Percentiles rank a stretch among this genome's conserved stretches.
These are phyloP conservation scores for Enteromius radiatus DNA, from an alignment of 2,797 vertebrate genomes.

Conservation along the genomic window DNA sequence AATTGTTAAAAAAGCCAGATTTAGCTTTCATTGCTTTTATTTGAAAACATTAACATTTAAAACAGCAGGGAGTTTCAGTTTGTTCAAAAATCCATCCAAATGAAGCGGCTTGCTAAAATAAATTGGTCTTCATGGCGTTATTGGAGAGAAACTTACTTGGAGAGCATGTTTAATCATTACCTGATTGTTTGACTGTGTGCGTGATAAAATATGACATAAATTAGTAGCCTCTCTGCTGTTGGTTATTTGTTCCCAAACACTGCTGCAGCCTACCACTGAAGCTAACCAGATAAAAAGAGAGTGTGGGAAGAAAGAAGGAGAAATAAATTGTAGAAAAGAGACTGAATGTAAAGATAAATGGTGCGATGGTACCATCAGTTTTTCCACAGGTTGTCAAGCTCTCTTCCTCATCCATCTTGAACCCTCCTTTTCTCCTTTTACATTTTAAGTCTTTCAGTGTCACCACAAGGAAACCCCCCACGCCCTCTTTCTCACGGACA, in stretches of 20 bases:
- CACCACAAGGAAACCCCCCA: conserved; percentile 30
- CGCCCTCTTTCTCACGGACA: not conserved
- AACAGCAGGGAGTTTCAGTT: not conserved
- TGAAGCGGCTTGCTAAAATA: not conserved
- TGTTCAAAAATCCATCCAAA: not conserved
- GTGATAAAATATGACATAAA: conserved; percentile 5
- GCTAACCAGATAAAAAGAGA: conserved; percentile 54
- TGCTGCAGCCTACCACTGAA: conserved; percentile 48
- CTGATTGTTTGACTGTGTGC: not conserved
- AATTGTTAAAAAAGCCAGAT: not conserved
- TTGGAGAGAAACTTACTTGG: not conserved
- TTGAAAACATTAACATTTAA: not conserved
- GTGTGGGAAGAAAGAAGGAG: conserved; percentile 21
- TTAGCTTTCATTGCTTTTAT: not conserved
- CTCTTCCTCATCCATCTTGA: conserved; percentile 45
- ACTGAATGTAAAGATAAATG: conserved; percentile 20
- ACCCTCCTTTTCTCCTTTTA: conserved; percentile 30
- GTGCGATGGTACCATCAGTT: conserved; percentile 50
- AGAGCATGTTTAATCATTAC: conserved; percentile 10
- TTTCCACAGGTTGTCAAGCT: conserved; percentile 51
- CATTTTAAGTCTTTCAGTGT: conserved; percentile 42
- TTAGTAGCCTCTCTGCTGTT: conserved; percentile 18
- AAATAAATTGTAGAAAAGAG: conserved; percentile 52
- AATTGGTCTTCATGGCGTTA: not conserved
- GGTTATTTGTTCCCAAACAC: conserved; percentile 3